Conservation (phyloP, 2,113 vertebrate genomes). For the Mobula birostris region DNA sequence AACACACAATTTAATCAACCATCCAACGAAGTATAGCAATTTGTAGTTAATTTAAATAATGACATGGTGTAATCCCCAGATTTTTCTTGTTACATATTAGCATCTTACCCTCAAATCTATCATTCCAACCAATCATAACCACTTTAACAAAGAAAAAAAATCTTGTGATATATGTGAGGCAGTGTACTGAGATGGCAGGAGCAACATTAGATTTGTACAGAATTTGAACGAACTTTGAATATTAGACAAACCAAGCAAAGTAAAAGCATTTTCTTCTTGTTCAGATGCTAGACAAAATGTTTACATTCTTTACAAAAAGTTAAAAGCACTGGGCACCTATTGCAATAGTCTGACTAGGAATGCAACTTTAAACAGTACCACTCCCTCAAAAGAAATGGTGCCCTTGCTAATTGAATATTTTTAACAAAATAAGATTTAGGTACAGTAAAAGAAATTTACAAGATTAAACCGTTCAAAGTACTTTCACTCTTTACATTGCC, state of each 20-base stretch:
- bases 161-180: background rate
- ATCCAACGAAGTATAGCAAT: background rate
- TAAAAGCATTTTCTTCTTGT: background rate
- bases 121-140: background rate
- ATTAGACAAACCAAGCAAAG: background rate
- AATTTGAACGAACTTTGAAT: background rate
- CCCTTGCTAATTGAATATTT: background rate
- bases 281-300: background rate
- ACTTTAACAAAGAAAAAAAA: background rate
- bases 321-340: background rate
- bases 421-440: too few relatives aligned
- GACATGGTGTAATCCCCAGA: background rate
- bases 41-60: background rate
- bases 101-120: background rate
- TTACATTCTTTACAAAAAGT: background rate
- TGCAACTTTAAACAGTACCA: background rate
- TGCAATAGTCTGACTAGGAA: background rate
- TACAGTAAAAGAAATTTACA: too few relatives aligned
- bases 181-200: background rate
- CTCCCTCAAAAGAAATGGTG: background rate
- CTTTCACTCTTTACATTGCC: too few relatives aligned
- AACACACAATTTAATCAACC: too few relatives aligned
- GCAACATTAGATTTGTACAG: background rate
- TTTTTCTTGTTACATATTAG: background rate
- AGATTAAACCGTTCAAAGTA: too few relatives aligned